These are phyloP conservation scores for Dryocosmus kuriphilus DNA, from an alignment of 2,888 invertebrate species.

Conservation along the genomic window DNA sequence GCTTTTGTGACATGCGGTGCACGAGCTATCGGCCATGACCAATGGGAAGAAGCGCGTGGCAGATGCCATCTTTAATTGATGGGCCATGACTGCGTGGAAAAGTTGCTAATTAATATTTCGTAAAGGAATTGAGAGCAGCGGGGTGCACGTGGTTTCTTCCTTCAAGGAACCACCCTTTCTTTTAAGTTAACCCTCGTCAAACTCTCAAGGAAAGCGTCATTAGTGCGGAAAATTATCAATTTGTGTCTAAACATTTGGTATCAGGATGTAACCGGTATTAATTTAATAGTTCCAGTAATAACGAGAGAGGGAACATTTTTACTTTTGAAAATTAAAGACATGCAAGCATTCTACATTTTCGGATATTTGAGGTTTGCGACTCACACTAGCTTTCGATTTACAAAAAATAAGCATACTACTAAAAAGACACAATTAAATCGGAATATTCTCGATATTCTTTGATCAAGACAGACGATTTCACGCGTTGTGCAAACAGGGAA, in stretches of 20 bases:
- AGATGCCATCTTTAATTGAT: conserved; percentile 62
- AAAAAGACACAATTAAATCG: conserved; percentile 15
- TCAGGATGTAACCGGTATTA: neutral
- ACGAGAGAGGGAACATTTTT: neutral
- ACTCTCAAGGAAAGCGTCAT: conserved; percentile 12
- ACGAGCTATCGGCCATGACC: conserved; percentile 57
- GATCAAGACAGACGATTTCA: conserved; percentile 37
- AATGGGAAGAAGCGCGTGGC: conserved; percentile 61
- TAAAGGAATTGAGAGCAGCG: conserved; percentile 33
- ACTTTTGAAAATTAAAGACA: too few relatives aligned
- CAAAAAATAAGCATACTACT: neutral
- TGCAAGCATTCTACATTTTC: too few relatives aligned
- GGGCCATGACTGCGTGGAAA: conserved; percentile 54
- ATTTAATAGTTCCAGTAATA: neutral
- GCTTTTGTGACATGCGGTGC: conserved; percentile 55
- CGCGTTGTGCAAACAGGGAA: conserved; percentile 32
- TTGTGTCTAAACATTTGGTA: conserved; percentile 21
- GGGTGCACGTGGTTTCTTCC: neutral
- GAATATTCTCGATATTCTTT: conserved; percentile 27
- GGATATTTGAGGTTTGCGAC: neutral
- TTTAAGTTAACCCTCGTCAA: conserved; percentile 30
- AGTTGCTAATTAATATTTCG: conserved; percentile 52
- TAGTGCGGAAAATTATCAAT: conserved; percentile 20
- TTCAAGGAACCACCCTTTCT: conserved; percentile 13
- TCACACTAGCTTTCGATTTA: neutral